A percentile compares a stretch with the other conserved stretches of the same genome.
phyloP scores from a whole-genome alignment of 1,140 invertebrate genomes.

The Halictus rubicundus region DNA sequence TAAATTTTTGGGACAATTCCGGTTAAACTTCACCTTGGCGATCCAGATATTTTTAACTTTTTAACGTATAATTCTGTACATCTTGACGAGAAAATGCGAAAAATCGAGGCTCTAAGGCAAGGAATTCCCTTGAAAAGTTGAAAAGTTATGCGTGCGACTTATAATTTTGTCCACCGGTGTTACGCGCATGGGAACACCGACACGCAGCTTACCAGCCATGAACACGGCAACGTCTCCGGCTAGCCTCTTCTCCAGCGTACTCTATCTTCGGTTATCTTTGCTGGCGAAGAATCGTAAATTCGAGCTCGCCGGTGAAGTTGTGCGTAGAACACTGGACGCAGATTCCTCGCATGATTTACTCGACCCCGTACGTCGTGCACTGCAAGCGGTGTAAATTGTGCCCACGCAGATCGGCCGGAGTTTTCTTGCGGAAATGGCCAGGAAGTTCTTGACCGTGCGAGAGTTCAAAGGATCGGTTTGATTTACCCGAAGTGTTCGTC shows the following conservation, averaged over 20 bases:
- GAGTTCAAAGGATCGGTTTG: background rate
- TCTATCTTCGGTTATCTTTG: slow-evolving; percentile 62
- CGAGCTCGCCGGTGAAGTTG: slow-evolving; percentile 49
- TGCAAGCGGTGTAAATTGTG: slow-evolving; percentile 57
- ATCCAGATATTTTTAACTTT: too few relatives aligned
- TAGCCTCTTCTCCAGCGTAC: slow-evolving; percentile 18
- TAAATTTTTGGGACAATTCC: too few relatives aligned
- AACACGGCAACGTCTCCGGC: background rate
- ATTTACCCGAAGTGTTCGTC: too few relatives aligned
- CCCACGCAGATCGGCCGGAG: slow-evolving; percentile 11
- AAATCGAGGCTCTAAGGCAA: too few relatives aligned
- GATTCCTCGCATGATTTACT: slow-evolving; percentile 57
- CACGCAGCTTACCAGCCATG: background rate
- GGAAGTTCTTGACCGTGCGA: background rate
- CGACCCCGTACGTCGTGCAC: slow-evolving; percentile 50
- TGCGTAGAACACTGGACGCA: slow-evolving; percentile 40
- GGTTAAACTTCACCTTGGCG: too few relatives aligned
- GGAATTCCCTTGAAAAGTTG: too few relatives aligned
- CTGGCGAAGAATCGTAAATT: slow-evolving; percentile 62
- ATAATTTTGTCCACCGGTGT: background rate
- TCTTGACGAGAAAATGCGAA: too few relatives aligned
- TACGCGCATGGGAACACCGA: background rate
- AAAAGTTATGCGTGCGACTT: too few relatives aligned
- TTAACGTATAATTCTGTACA: too few relatives aligned
- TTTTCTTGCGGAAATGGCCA: slow-evolving; percentile 12